Conservation (phyloP, 2,888 invertebrate genomes). For the Acrocera orbiculus region DNA sequence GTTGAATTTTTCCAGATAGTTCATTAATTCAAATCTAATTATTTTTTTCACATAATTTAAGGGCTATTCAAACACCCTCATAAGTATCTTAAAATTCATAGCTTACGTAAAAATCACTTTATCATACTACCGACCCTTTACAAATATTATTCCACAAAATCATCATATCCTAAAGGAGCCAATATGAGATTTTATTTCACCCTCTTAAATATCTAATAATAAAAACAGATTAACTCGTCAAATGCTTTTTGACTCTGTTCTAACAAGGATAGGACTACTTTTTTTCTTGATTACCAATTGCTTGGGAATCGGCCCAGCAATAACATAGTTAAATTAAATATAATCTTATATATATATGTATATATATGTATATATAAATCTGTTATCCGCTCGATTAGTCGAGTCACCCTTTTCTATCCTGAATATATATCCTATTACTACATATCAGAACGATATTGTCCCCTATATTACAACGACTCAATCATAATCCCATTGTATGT, state of each 20-base stretch:
- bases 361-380: constrained; percentile 8
- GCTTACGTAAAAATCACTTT: no score
- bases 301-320: constrained; percentile 3
- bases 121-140: no score
- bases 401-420: constrained; percentile 9
- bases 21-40: no score
- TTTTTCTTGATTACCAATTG: not conserved
- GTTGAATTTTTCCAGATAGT: no score
- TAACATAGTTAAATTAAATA: no score
- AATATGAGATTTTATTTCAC: no score
- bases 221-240: constrained; percentile 16
- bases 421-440: constrained; percentile 10
- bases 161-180: no score
- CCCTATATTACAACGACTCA: constrained; percentile 19
- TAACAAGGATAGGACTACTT: not conserved
- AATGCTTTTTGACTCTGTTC: constrained; percentile 13
- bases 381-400: constrained; percentile 14
- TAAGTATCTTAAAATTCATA: no score
- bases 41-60: no score
- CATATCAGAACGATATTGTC: constrained; percentile 13
- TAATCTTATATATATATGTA: not conserved
- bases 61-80: no score
- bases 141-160: no score
- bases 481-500: constrained; percentile 19
- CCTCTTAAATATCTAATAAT: constrained; percentile 4